Conservation (phyloP, 2,888 invertebrate species). For the Drosophila leonis region DNA sequence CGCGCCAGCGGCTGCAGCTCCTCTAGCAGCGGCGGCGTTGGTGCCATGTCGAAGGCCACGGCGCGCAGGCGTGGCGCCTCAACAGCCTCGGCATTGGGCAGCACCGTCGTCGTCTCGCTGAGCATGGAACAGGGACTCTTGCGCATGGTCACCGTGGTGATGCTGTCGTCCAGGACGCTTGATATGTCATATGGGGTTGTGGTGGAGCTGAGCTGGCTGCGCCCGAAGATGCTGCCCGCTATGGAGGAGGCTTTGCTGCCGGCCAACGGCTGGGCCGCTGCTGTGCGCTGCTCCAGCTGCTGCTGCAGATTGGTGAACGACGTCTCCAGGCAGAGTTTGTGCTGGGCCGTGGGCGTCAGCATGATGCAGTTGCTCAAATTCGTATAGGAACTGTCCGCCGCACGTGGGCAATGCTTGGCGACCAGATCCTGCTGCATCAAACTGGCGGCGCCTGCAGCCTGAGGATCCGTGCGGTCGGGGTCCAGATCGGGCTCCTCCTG, state of each 20-base stretch:
- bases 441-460: background rate
- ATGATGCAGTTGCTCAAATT: conserved; percentile 83
- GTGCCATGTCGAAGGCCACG: conserved; percentile 84
- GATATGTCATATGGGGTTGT: conserved; percentile 85
- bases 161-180: conserved; percentile 84
- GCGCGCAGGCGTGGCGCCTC: conserved; percentile 70
- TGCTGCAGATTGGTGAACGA: conserved; percentile 90
- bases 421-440: conserved; percentile 16
- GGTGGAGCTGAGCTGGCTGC: conserved; percentile 85
- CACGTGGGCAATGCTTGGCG: conserved; percentile 54
- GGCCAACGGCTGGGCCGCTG: conserved; percentile 56
- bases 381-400: conserved; percentile 87
- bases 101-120: conserved; percentile 83
- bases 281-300: conserved; percentile 31
- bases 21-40: conserved; percentile 42
- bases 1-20: conserved; percentile 57
- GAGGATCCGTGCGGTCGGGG: conserved; percentile 6
- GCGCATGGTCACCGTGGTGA: conserved; percentile 74
- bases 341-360: conserved; percentile 86
- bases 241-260: conserved; percentile 84
- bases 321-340: conserved; percentile 90
- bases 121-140: conserved; percentile 82
- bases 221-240: conserved; percentile 84
- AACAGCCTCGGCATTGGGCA: conserved; percentile 56
- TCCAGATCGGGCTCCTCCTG: conserved; percentile 34